These are phyloP conservation scores for Hyles vespertilio DNA, from an alignment of 1,140 invertebrate genomes.

Conservation along the genomic window DNA sequence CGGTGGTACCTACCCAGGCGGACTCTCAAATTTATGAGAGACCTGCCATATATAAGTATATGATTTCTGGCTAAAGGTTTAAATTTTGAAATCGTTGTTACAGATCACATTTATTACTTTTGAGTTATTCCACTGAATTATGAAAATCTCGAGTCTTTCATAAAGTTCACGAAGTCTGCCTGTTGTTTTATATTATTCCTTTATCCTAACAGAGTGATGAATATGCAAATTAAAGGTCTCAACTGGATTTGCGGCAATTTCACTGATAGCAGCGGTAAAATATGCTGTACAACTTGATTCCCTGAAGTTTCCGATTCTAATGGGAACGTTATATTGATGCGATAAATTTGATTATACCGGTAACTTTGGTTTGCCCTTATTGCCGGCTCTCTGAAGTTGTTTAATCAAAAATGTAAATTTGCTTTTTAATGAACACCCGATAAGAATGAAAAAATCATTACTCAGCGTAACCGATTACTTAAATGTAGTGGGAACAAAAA, in stretches of 20 bases:
- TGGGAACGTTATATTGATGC: conserved; percentile 11
- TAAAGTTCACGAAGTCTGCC: conserved; percentile 12
- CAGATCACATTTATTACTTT: too few relatives aligned
- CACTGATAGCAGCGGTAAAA: conserved; percentile 15
- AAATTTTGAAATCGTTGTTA: too few relatives aligned
- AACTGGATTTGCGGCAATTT: conserved; percentile 22
- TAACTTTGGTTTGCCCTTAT: not conserved
- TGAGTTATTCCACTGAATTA: conserved; percentile 4
- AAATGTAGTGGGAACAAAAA: too few relatives aligned
- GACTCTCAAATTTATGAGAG: too few relatives aligned
- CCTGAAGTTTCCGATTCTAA: conserved; percentile 16
- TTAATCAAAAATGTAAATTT: conserved; percentile 1
- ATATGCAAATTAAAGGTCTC: conserved; percentile 27
- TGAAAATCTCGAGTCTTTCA: conserved; percentile 10
- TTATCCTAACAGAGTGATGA: conserved; percentile 21
- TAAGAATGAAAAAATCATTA: too few relatives aligned
- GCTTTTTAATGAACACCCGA: not conserved
- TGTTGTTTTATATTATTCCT: conserved; percentile 24
- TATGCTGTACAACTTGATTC: conserved; percentile 21
- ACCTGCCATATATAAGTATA: too few relatives aligned
- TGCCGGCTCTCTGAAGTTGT: not conserved
- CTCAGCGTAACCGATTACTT: not conserved
- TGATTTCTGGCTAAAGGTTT: too few relatives aligned
- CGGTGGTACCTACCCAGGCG: too few relatives aligned
- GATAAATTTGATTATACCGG: conserved; percentile 9